Evolutionary conservation across 2,113 vertebrate species (phyloP).

Genomic region (Psilopsiagon aymara): DNA sequence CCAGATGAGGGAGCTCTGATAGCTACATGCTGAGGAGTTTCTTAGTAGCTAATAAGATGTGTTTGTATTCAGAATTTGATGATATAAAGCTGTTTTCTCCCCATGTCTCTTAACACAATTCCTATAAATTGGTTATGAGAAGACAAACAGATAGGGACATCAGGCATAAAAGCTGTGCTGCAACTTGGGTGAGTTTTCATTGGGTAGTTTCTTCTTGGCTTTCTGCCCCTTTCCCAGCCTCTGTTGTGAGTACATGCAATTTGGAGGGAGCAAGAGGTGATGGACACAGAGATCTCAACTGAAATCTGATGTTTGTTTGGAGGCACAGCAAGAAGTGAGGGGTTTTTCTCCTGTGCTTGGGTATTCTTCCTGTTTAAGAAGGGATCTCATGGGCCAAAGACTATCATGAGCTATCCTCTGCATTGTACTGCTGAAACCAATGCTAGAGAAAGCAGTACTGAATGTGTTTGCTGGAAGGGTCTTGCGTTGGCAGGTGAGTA

Average conservation of each 20-base stretch:
- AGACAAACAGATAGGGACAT: neutral
- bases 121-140: fast-evolving
- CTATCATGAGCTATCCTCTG: neutral
- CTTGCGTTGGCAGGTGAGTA: neutral
- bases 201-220: neutral
- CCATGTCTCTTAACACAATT: neutral
- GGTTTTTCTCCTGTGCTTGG: neutral
- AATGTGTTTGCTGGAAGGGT: neutral
- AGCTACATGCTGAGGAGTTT: neutral
- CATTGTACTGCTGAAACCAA: neutral
- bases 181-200: neutral
- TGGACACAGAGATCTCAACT: neutral
- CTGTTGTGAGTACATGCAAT: neutral
- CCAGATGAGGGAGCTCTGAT: neutral
- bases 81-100: neutral
- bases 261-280: neutral
- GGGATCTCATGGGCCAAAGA: neutral
- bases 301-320: neutral
- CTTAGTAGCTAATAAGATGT: neutral
- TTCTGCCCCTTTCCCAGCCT: neutral
- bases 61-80: neutral
- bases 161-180: neutral
- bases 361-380: neutral
- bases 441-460: neutral
- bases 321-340: neutral